phyloP scores from a whole-genome alignment of 2,888 invertebrate genomes.

The Lacanobia oleracea region DNA sequence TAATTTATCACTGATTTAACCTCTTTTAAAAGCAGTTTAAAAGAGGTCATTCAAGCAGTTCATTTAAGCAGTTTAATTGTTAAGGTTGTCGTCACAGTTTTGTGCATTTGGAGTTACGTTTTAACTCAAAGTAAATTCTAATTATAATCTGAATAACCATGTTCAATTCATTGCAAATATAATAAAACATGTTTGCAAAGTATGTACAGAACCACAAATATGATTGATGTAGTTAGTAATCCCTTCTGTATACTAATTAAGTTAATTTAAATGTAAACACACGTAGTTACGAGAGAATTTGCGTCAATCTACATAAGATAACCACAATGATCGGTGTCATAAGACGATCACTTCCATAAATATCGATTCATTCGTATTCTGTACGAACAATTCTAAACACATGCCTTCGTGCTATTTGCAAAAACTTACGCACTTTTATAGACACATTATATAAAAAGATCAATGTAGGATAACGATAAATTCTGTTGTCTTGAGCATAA shows the following conservation, averaged over 20 bases:
- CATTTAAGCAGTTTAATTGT: background rate
- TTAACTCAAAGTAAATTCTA: background rate
- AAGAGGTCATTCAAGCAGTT: too few species aligned
- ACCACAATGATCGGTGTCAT: slow-evolving; percentile 67
- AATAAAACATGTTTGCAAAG: slow-evolving; percentile 33
- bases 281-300: slow-evolving; percentile 66
- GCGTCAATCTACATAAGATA: slow-evolving; percentile 68
- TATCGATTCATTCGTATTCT: slow-evolving; percentile 71
- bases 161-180: slow-evolving; percentile 12
- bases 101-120: background rate
- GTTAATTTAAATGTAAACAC: slow-evolving; percentile 61
- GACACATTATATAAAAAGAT: slow-evolving; percentile 33
- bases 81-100: background rate
- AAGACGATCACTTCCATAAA: slow-evolving; percentile 67
- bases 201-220: slow-evolving; percentile 42
- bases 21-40: background rate
- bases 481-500: slow-evolving; percentile 5
- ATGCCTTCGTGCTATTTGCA: slow-evolving; percentile 45
- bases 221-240: slow-evolving; percentile 35
- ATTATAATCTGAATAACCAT: background rate
- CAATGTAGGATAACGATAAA: slow-evolving; percentile 15
- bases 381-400: slow-evolving; percentile 35
- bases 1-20: background rate
- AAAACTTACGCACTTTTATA: slow-evolving; percentile 41
- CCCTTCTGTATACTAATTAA: slow-evolving; percentile 56